Base-by-base conservation (phyloP, 2,888 invertebrate genomes). In the Muscina levida region DNA sequence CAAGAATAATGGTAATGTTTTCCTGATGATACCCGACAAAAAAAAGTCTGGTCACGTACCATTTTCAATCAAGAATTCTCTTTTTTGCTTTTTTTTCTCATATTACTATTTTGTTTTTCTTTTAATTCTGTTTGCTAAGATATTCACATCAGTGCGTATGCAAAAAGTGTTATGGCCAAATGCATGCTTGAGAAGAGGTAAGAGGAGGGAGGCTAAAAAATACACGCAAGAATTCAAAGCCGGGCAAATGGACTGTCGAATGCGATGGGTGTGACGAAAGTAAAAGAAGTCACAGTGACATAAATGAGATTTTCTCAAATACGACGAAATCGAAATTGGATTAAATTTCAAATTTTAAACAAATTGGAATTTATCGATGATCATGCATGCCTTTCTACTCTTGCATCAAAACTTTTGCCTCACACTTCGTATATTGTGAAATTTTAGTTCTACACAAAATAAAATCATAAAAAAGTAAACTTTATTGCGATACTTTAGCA, bases 31-130 rank as follows among this genome's bases (percentile, higher is more conserved):
- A 31, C 17, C 59, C 8, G 19, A 17, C 17, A 10, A n/a, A n/a
- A 37, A 59, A 59, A 59, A 59, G 59, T 77, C 76, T 77, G 13
- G 80, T 80, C 80, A 80, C 80, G 80, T 80, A 73, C 76, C 73
- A 73, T 53, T 67, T 80, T 51, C 80, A 72, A 80, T 80, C 80
- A 80, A 77, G 70, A 76, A 53, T 57, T 42, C n/a, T n/a, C n/a
- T n/a, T n/a, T n/a, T n/a, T n/a, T n/a, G n/a, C n/a, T n/a, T n/a
- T n/a, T n/a, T n/a, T n/a, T n/a, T n/a, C n/a, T n/a, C n/a, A n/a
- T n/a, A n/a, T n/a, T n/a, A n/a, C n/a, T n/a, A n/a, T n/a, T n/a
- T n/a, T n/a, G n/a, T n/a, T n/a, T n/a, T 42, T 24, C 11, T 37
- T 57, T 10, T 5, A 5, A 31, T 42, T 56, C 17, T 56, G 31